Base-by-base conservation (phyloP, 2,888 invertebrate genomes). In the Metacarcinus magister region DNA sequence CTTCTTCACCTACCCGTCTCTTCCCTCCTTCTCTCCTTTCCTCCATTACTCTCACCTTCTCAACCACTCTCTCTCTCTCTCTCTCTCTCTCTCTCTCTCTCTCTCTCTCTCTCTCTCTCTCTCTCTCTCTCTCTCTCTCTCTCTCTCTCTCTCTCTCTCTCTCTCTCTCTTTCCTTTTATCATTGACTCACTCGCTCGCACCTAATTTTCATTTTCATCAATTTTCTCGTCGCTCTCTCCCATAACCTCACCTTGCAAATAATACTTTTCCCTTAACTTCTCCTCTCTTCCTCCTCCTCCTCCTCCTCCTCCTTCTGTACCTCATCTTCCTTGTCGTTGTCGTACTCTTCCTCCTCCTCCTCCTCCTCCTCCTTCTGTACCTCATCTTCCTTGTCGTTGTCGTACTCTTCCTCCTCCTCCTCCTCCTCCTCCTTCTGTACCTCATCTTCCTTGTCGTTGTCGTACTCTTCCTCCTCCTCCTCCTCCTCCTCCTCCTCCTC, bases 51-150 rank as follows among this genome's bases (percentile, higher is more conserved):
- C 54, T 54, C 8, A 1, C 54, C 10, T 16, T 54, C 54, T 54
- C 54, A 7, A 10, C 10, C 8, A 1, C 8, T 7, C 89, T 89
- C 89, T 89, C 89, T 89, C 89, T 89, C 89, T 89, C 89, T 89
- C 89, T 89, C 89, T 89, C 89, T 89, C 89, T 89, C 89, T 89
- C 89, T 89, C 89, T 89, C 89, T 89, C 89, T 89, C 89, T 89
- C 89, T 89, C 89, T 89, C 89, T 89, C 89, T 89, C 89, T 89
- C 89, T 89, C 89, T 89, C 89, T 89, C 89, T 89, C 89, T 89
- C 89, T 89, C 89, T 89, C 89, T 89, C 89, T 89, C 89, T 89
- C 89, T 89, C 89, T 89, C 89, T 89, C 89, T 89, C 89, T 89
- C 89, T 89, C 89, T 39, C 43, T 89, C 89, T 89, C 89, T 89